Evolutionary conservation across 2,797 vertebrate genomes (phyloP).

Genomic region (Knipowitschia caucasica): DNA sequence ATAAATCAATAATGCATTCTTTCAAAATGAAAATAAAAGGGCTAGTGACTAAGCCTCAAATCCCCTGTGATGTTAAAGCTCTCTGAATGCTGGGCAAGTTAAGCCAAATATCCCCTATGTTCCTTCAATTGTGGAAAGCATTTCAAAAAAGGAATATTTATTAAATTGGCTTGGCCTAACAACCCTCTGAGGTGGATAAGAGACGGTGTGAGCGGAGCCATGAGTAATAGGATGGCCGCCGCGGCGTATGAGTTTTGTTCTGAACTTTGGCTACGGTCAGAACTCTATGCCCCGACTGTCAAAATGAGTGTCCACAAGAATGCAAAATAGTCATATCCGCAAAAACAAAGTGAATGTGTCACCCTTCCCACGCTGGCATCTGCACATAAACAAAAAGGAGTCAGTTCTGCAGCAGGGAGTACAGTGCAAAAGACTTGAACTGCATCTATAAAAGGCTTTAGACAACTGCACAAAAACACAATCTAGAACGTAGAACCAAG

Average conservation of each 20-base stretch:
- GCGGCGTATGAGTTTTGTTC: constrained; percentile 37
- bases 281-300: constrained; percentile 58
- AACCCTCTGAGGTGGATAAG: constrained; percentile 48
- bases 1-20: constrained; percentile 63
- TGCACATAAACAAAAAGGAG: constrained; percentile 19
- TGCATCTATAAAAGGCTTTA: neutral
- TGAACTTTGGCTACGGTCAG: constrained; percentile 56
- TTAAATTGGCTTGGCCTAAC: constrained; percentile 50
- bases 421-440: neutral
- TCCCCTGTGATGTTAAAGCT: constrained; percentile 50
- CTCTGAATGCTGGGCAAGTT: constrained; percentile 47
- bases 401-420: constrained; percentile 8
- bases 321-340: constrained; percentile 40
- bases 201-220: constrained; percentile 27
- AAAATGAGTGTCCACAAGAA: constrained; percentile 41
- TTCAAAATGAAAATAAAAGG: constrained; percentile 58
- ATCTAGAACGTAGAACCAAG: neutral
- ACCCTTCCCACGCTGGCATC: constrained; percentile 44
- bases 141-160: constrained; percentile 59
- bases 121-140: constrained; percentile 48
- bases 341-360: constrained; percentile 37
- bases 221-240: constrained; percentile 43
- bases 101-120: constrained; percentile 50
- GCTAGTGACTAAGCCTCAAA: constrained; percentile 44
- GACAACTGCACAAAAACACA: neutral